A percentile compares a stretch with the other conserved stretches of the same genome.
Evolutionary conservation across 1,140 invertebrate species (phyloP).

Genomic region (Euura lappo): DNA sequence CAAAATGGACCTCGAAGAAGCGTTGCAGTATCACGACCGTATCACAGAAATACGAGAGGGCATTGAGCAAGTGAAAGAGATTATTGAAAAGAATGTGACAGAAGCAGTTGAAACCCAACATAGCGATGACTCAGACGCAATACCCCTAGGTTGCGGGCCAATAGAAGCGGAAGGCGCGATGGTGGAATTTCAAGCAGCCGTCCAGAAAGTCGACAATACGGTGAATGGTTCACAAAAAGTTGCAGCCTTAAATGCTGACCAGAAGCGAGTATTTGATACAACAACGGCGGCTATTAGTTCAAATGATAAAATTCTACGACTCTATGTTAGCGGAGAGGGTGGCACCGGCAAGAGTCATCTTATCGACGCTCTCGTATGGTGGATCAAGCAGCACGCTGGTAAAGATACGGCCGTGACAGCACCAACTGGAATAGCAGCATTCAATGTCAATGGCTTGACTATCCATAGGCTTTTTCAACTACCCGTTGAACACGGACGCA

Average conservation of each 20-base stretch:
- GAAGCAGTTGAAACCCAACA: background rate
- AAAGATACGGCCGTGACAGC: no score
- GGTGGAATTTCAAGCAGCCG: background rate
- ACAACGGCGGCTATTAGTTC: no score
- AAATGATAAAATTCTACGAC: background rate
- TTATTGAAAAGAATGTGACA: background rate
- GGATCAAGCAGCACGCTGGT: background rate
- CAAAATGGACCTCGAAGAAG: background rate
- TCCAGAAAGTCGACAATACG: background rate
- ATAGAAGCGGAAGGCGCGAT: background rate
- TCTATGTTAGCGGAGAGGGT: background rate
- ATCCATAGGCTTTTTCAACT: no score
- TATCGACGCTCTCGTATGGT: background rate
- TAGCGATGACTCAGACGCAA: background rate
- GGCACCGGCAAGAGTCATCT: background rate
- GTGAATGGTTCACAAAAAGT: background rate
- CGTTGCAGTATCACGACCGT: background rate
- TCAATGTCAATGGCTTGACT: no score
- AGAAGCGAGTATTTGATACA: background rate
- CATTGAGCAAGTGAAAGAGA: background rate
- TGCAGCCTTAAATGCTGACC: background rate
- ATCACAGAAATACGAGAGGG: no score
- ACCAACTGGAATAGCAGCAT: no score
- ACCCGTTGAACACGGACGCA: no score
- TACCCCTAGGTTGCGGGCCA: background rate